Evolutionary conservation across 2,113 vertebrate species (phyloP).

Genomic region (Oncorhynchus mykiss): DNA sequence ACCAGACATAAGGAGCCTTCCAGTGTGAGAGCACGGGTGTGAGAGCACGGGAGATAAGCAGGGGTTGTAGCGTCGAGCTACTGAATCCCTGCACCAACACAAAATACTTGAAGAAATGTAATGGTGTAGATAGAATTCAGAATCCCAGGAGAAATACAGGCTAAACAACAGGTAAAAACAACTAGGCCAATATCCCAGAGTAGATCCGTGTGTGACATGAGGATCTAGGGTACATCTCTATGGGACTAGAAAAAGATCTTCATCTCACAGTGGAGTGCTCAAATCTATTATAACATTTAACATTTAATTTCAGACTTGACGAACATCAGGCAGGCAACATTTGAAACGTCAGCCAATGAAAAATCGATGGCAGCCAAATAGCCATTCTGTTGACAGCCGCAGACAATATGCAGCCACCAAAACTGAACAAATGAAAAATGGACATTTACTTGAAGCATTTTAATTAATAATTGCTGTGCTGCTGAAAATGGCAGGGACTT

Average conservation of each 20-base stretch:
- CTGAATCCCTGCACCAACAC: not conserved
- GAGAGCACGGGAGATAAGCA: constrained; percentile 7
- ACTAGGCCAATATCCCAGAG: not conserved
- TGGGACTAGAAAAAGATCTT: not conserved
- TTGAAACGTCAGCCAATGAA: too few relatives aligned
- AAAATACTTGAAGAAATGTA: not conserved
- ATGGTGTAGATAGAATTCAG: not conserved
- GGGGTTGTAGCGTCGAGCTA: not conserved
- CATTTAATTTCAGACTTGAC: too few relatives aligned
- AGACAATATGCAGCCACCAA: not conserved
- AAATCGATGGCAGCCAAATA: too few relatives aligned
- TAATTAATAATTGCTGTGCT: not conserved
- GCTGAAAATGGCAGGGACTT: not conserved
- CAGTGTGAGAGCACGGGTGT: not conserved
- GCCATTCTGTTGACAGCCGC: too few relatives aligned
- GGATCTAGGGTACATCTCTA: not conserved
- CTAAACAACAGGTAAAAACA: not conserved
- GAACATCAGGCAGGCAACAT: too few relatives aligned
- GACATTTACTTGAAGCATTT: not conserved
- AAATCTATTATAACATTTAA: not conserved
- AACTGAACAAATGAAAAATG: not conserved
- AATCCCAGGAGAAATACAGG: not conserved
- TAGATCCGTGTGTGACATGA: not conserved
- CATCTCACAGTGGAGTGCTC: too few relatives aligned
- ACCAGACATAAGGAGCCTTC: constrained; percentile 12